Evolutionary conservation across 2,888 invertebrate species (phyloP).

Genomic region (Arctia plantaginis): DNA sequence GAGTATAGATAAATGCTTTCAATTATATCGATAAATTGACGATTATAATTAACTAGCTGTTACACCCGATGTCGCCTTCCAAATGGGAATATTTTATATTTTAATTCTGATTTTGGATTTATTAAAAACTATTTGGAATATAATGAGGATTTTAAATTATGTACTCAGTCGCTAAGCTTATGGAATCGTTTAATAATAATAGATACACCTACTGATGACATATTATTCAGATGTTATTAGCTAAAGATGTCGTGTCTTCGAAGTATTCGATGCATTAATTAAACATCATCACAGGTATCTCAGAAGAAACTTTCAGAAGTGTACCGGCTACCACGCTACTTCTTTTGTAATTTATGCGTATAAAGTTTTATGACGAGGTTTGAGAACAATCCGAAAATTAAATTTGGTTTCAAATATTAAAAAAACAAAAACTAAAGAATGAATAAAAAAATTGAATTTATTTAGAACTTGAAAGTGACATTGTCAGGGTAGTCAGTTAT

Average conservation of each 20-base stretch:
- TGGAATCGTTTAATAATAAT: constrained; percentile 47
- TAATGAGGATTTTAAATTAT: constrained; percentile 55
- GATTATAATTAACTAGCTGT: constrained; percentile 72
- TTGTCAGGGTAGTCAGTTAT: neutral
- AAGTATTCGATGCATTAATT: constrained; percentile 14
- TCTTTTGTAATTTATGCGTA: neutral
- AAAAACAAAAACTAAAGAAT: neutral
- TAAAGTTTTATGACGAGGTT: neutral
- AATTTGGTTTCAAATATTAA: neutral
- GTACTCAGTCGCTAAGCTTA: constrained; percentile 39
- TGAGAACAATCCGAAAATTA: neutral
- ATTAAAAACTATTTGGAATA: constrained; percentile 54
- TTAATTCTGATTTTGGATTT: constrained; percentile 49
- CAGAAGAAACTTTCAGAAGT: neutral
- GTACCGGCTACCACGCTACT: neutral
- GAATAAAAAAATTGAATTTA: neutral
- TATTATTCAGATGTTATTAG: constrained; percentile 35
- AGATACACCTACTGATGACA: constrained; percentile 44
- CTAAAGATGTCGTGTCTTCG: constrained; percentile 23
- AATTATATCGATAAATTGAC: constrained; percentile 77
- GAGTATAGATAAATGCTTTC: constrained; percentile 69
- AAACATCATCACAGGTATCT: neutral
- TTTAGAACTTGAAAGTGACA: neutral
- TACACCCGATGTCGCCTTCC: constrained; percentile 47
- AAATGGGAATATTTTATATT: constrained; percentile 50